Conservation (phyloP, 2,888 invertebrate genomes). For the Dorcus hopei region DNA sequence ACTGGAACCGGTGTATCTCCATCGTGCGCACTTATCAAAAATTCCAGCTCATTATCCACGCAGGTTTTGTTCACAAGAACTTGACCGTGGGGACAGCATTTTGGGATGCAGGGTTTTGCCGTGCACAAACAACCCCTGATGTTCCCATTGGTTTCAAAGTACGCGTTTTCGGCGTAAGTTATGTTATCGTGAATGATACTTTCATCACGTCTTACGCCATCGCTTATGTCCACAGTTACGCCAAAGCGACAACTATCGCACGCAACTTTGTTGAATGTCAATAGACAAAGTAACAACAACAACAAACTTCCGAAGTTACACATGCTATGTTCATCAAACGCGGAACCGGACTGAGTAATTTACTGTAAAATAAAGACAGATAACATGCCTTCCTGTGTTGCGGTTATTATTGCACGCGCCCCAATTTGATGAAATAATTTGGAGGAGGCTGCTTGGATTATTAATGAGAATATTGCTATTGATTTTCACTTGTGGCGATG, state of each 20-base stretch:
- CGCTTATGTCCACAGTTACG: background rate
- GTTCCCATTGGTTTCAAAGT: slow-evolving; percentile 14
- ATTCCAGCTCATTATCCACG: background rate
- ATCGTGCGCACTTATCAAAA: background rate
- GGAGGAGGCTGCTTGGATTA: no score
- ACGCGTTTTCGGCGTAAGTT: slow-evolving; percentile 14
- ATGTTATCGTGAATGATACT: slow-evolving; percentile 18
- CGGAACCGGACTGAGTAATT: no score
- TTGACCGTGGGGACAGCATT: slow-evolving; percentile 20
- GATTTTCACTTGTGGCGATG: no score
- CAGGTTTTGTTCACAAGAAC: slow-evolving; percentile 6
- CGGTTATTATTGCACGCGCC: no score
- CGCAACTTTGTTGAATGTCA: no score
- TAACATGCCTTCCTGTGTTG: no score
- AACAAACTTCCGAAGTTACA: no score
- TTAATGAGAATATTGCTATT: no score
- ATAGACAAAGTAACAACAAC: no score
- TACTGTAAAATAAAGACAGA: no score
- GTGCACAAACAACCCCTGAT: slow-evolving; percentile 25
- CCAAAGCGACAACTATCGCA: background rate
- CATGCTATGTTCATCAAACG: no score
- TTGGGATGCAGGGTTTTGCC: slow-evolving; percentile 20
- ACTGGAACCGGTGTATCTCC: background rate
- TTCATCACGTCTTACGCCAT: background rate
- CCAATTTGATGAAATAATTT: no score